Evolutionary conservation across 2,888 invertebrate species (phyloP), one percentile per base, ranked within the genome.

Genomic region (Macrophya alboannulata): DNA sequence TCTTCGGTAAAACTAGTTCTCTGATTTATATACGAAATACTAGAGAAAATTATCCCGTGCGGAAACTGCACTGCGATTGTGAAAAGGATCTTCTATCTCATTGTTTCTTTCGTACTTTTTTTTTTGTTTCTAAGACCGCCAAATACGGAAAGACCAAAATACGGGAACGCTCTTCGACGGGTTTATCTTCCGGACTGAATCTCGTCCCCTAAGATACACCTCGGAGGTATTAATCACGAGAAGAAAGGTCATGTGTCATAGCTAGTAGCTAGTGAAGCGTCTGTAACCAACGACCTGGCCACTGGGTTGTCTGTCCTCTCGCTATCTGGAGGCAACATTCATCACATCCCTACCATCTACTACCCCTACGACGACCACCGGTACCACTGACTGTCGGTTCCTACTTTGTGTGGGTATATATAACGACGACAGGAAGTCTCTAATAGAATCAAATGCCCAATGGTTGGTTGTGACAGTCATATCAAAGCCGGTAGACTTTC

Each of bases 181-280:
- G 81, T 62, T 62, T 81, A 81, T 81, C 81, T 81, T 31, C 4
- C 17, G 59, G 62, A 77, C 31, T 55, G 77, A 77, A 77, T 81
- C 81, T 43, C 65, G 31, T 15, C 81, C 62, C 62, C 37, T 68
- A 55, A 72, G 82, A 82, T 82, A 85, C 76, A 85, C 81, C 84
- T 84, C 55, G 55, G 62, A 85, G 84, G 85, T 85, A 85, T 85
- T 85, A 84, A 83, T 84, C 85, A 84, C 85, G 76, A 45, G 85
- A 85, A 84, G 85, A 84, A 85, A 84, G 85, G 85, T 85, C 85
- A 84, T 85, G 82, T 83, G 85, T 85, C 85, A 85, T 76, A 85
- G 83, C 83, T 85, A 59, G 85, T 85, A 74, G 85, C 74, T 72
- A 85, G 72, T 84, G 62, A 83, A 84, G 85, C 84, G 85, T 84